Base-by-base conservation (phyloP, 1,140 invertebrate genomes). In the Anthonomus grandis region DNA sequence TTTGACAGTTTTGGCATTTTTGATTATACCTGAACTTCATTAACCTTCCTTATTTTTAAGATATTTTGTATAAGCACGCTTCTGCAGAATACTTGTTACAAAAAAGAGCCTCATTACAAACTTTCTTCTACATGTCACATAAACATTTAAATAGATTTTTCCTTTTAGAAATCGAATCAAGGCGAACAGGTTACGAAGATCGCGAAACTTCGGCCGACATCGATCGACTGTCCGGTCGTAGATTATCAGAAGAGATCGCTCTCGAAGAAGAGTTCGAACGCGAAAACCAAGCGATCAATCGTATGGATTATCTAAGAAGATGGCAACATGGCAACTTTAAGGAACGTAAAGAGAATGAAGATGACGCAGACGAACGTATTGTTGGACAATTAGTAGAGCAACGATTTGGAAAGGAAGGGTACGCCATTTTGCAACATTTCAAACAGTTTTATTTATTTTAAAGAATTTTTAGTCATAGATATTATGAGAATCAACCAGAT, bases 291-390 rank as follows among this genome's bases (percentile, higher is more conserved):
- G 59, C 67, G 34, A 66, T 68, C 19, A 59, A 66, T 44, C 57
- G 52, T 18, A 53, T 31, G 17, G 59, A 58, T 13, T 61, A 38
- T 24, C 12, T 58, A 10, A 62, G 23, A 19, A 48, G 70, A 27
- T 74, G 72, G 72, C 60, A 70, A 39, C 70, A 70, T 47, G 71
- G 71, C 10, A 71, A 68, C 6, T 79, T 78, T 19, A 73, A 76
- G 47, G 68, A 64, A 38, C 31, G 17, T 15, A 42, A 46, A 12
- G 37, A 44, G 9, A 52, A 55, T 2, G 31, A 18, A 2, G 25
- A 4, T 24, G 37, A 36, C 10, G 45, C 22, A 45, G 54, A 51
- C 3, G 41, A 45, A 15, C 36, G 27, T 18, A 50, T 55, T 12
- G 15, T 58, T 31, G 55, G 39, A n/a, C 41, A 51, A 56, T 19